Percentiles rank a stretch among this genome's conserved stretches.
Evolutionary conservation across 2,797 vertebrate species (phyloP).

Genomic region (Sebastes aleutianus): DNA sequence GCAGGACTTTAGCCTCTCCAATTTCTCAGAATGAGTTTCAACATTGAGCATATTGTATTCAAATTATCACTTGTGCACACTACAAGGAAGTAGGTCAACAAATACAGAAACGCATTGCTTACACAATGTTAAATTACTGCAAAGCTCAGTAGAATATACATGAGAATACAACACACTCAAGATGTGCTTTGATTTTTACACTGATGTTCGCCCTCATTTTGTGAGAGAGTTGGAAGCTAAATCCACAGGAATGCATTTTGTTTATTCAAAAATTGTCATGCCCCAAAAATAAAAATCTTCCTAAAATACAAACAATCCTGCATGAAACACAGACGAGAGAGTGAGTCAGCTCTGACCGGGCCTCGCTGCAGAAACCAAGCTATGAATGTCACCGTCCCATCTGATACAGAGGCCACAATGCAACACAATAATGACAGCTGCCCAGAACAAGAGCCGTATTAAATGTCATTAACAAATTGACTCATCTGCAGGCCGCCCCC

Average conservation of each 20-base stretch:
- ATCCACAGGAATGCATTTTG: not conserved
- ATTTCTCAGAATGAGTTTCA: not conserved
- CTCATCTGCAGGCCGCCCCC: conserved; percentile 39
- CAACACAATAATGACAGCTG: conserved; percentile 26
- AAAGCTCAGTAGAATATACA: not conserved
- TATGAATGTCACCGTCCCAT: conserved; percentile 32
- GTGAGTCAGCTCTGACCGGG: conserved; percentile 41
- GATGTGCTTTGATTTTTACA: not conserved
- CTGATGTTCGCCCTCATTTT: not conserved
- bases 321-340: conserved; percentile 7
- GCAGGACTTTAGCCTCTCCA: not conserved
- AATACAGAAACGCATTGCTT: not conserved
- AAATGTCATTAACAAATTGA: conserved; percentile 64
- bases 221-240: not conserved
- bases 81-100: not conserved
- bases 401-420: conserved; percentile 22
- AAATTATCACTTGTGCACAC: not conserved
- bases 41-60: not conserved
- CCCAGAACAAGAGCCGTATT: conserved; percentile 37
- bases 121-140: not conserved
- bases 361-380: conserved; percentile 8
- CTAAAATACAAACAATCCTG: not conserved
- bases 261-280: not conserved
- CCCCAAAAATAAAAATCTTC: not conserved
- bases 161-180: not conserved